phyloP scores from a whole-genome alignment of 2,888 invertebrate species.

The Morpho achilles region DNA sequence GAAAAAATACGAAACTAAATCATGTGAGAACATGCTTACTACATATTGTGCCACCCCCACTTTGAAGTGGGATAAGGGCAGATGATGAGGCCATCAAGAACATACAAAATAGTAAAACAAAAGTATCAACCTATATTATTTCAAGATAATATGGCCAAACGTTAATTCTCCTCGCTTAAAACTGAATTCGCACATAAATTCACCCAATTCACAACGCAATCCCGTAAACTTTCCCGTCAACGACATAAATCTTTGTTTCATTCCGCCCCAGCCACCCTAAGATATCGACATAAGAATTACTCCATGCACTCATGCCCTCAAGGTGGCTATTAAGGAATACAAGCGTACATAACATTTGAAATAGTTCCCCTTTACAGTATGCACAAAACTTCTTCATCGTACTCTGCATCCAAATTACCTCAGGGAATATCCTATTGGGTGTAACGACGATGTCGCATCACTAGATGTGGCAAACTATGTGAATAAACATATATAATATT shows the following conservation, averaged over 20 bases:
- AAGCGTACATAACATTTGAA: slow-evolving; percentile 49
- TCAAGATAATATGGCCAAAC: too few species aligned
- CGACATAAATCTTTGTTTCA: slow-evolving; percentile 16
- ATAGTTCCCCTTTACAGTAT: slow-evolving; percentile 59
- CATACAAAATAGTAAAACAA: too few species aligned
- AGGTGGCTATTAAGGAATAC: slow-evolving; percentile 63
- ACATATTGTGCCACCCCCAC: too few species aligned
- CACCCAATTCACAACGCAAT: slow-evolving; percentile 3
- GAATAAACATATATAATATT: neutral
- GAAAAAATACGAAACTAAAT: too few species aligned
- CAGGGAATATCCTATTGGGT: slow-evolving; percentile 33
- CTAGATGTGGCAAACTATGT: neutral
- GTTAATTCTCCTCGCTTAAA: neutral
- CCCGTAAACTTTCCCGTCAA: slow-evolving; percentile 6
- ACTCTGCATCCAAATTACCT: slow-evolving; percentile 67
- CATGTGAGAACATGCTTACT: too few species aligned
- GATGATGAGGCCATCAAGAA: too few species aligned
- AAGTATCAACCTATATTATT: too few species aligned
- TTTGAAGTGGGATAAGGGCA: too few species aligned
- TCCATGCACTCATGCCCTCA: slow-evolving; percentile 41
- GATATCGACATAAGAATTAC: slow-evolving; percentile 31
- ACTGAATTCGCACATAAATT: neutral
- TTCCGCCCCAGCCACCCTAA: slow-evolving; percentile 11
- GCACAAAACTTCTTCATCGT: slow-evolving; percentile 62
- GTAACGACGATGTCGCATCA: neutral